Base-by-base conservation (phyloP, 1,140 invertebrate genomes). In the Diprion similis region DNA sequence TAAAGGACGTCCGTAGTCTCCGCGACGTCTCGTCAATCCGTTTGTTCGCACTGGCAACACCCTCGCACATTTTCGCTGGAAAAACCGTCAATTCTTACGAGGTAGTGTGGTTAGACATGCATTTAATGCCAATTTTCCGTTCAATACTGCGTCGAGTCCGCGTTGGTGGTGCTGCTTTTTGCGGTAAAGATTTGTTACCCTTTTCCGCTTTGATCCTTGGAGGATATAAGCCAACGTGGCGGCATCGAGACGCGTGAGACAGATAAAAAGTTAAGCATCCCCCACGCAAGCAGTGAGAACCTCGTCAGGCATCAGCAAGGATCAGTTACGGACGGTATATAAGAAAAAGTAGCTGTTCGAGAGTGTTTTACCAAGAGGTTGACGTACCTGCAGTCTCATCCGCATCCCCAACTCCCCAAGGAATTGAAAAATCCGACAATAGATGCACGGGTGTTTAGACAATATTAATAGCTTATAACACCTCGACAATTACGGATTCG, bases 71-170 rank as follows among this genome's bases (percentile, higher is more conserved):
- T 37, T 37, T 37, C 24, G 24, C 2, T n/a, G 24, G 1, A 37
- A 37, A 37, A 37, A 37, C 24, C 24, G 6, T 1, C 51, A 59
- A 3, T 17, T 59, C 11, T 13, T 11, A 68, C 66, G 11, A 3
- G 66, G 7, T 37, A 1, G 24, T 59, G 51, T 59, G 51, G 9
- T 9, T 73, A 77, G 77, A 76, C 75, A 75, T 66, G 78, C 81
- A 82, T 84, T 84, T 37, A 37, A 84, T 84, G 83, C 82, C 82
- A 84, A 84, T 84, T 84, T 82, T 71, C 76, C 78, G 82, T 84
- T 84, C 83, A 84, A 84, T 84, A 81, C 82, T 78, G 73, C 76
- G 76, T 76, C 80, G 76, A 73, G 75, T 74, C 75, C 70, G 78
- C 73, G 51, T 68, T 78, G 73, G 65, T 64, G 73, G 71, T 37